These are phyloP conservation scores for Drosophila nikananu DNA, from an alignment of 1,140 invertebrate species.

Conservation along the genomic window DNA sequence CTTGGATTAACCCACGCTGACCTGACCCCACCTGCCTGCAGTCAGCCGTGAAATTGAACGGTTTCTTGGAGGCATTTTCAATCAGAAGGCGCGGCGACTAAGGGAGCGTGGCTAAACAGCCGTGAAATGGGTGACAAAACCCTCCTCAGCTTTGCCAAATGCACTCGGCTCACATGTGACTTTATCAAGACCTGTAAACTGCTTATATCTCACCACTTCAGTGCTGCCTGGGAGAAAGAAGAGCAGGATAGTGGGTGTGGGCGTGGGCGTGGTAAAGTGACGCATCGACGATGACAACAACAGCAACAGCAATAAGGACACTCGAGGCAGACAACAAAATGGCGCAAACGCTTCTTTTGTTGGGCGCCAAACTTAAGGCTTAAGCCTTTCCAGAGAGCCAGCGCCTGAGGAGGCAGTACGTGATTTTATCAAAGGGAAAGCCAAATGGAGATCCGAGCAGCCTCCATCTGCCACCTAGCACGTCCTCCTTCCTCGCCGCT, in stretches of 20 bases:
- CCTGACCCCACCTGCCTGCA: constrained; percentile 47
- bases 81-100: constrained; percentile 40
- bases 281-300: constrained; percentile 47
- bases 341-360: constrained; percentile 64
- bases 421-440: constrained; percentile 81
- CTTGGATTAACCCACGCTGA: constrained; percentile 31
- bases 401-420: constrained; percentile 72
- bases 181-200: constrained; percentile 63
- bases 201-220: constrained; percentile 47
- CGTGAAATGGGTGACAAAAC: constrained; percentile 57
- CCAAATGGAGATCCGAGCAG: constrained; percentile 46
- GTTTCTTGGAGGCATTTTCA: constrained; percentile 54
- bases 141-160: constrained; percentile 35
- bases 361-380: constrained; percentile 72
- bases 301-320: constrained; percentile 30
- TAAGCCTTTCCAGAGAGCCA: constrained; percentile 61
- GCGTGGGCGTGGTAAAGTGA: constrained; percentile 32
- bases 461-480: constrained; percentile 1
- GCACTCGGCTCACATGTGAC: constrained; percentile 61
- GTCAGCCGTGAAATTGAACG: constrained; percentile 64
- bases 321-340: constrained; percentile 67
- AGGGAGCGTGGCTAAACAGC: constrained; percentile 43
- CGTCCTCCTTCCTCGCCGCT: constrained; percentile 2
- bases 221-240: not conserved
- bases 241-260: not conserved